Evolutionary conservation across 2,113 vertebrate species (phyloP).

Genomic region (Malurus alboscapulatus): DNA sequence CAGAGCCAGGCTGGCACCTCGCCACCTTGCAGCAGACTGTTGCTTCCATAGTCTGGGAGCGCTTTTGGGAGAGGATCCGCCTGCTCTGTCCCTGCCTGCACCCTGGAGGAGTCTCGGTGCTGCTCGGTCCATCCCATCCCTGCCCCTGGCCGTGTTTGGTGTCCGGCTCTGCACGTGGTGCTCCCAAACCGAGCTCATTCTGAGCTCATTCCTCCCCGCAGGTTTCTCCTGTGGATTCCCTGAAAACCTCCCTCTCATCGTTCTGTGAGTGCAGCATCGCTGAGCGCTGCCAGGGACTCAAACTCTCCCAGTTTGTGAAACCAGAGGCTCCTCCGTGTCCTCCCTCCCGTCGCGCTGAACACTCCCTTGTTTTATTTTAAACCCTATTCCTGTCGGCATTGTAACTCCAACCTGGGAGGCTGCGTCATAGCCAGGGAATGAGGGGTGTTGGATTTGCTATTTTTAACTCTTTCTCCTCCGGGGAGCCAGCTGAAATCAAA

Average conservation of each 20-base stretch:
- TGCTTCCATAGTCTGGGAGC: not conserved
- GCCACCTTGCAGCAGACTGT: slow-evolving; percentile 35
- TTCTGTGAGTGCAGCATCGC: not conserved
- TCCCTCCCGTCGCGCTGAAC: not conserved
- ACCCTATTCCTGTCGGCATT: not conserved
- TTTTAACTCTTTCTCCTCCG: slow-evolving; percentile 46
- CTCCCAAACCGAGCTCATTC: not conserved
- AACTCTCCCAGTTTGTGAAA: not conserved
- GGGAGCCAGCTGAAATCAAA: slow-evolving; percentile 21
- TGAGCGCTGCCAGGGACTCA: not conserved
- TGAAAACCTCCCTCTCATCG: not conserved
- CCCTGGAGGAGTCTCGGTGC: not conserved
- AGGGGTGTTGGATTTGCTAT: slow-evolving; percentile 37
- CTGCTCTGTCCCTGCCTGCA: not conserved
- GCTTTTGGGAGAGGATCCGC: not conserved
- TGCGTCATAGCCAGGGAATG: slow-evolving; percentile 40
- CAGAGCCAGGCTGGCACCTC: not conserved
- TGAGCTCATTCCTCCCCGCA: not conserved
- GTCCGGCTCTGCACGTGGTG: not conserved
- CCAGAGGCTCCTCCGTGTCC: not conserved
- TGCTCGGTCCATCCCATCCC: not conserved
- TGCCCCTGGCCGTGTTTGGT: not conserved
- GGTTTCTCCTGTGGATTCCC: not conserved
- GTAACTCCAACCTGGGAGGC: slow-evolving; percentile 42
- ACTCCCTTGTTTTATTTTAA: slow-evolving; percentile 38